Percentiles rank a stretch among this genome's conserved stretches.
phyloP scores from a whole-genome alignment of 1,140 invertebrate species.

The Drosophila murphyi region DNA sequence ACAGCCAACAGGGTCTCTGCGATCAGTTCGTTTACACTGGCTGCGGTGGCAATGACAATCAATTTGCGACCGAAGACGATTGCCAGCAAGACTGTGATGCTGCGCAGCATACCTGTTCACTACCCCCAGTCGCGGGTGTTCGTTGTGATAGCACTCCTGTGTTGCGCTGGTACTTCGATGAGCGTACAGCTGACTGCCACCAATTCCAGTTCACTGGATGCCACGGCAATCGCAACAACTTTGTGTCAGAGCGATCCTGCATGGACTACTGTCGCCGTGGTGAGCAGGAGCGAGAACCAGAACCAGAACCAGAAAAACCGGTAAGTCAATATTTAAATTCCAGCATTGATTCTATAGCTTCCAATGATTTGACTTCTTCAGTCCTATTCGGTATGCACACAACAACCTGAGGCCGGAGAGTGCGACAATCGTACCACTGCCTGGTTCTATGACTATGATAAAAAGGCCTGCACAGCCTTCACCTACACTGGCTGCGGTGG shows the following conservation, averaged over 20 bases:
- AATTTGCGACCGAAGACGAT: constrained; percentile 90
- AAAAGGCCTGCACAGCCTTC: constrained; percentile 88
- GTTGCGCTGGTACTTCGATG: constrained; percentile 91
- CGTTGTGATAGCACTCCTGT: constrained; percentile 86
- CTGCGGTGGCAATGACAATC: constrained; percentile 94
- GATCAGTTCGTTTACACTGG: constrained; percentile 93
- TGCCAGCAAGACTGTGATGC: constrained; percentile 91
- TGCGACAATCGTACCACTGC: constrained; percentile 88
- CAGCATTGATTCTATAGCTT: background rate
- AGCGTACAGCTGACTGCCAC: constrained; percentile 87
- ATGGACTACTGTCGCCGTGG: constrained; percentile 88
- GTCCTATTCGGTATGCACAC: constrained; percentile 85
- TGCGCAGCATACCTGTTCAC: constrained; percentile 89
- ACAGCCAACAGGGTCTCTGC: constrained; percentile 90
- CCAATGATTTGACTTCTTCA: constrained; percentile 2
- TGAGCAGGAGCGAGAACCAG: constrained; percentile 42
- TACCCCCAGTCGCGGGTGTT: constrained; percentile 88
- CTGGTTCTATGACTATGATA: constrained; percentile 90
- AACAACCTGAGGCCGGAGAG: constrained; percentile 88
- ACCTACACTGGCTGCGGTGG: constrained; percentile 93
- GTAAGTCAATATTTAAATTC: constrained; percentile 34
- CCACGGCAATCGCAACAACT: constrained; percentile 92
- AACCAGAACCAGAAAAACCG: constrained; percentile 42
- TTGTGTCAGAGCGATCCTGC: constrained; percentile 93
- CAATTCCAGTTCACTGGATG: constrained; percentile 90